Percentiles rank a stretch among this genome's conserved stretches.
Conservation (phyloP, 2,888 invertebrate species). For the Gryllus longicercus region DNA sequence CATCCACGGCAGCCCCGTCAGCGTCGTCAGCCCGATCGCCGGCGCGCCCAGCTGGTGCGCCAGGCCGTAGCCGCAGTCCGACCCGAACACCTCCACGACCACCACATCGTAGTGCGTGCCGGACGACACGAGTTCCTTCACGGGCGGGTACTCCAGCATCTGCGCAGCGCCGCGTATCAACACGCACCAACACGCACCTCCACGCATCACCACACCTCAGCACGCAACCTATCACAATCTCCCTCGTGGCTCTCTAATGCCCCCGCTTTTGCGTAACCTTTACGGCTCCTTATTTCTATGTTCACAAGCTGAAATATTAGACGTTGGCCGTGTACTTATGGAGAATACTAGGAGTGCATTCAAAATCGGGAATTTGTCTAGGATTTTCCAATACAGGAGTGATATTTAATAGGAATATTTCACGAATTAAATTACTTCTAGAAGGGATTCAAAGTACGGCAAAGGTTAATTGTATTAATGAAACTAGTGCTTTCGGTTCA, state of each 20-base stretch:
- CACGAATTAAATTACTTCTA: too few relatives aligned
- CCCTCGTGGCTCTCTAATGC: neutral
- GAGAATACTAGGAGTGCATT: too few relatives aligned
- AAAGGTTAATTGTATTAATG: too few relatives aligned
- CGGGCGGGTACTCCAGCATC: conserved; percentile 5
- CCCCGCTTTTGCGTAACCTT: too few relatives aligned
- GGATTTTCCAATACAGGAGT: too few relatives aligned
- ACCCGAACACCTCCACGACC: conserved; percentile 41
- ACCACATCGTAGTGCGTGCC: conserved; percentile 39
- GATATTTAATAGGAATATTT: too few relatives aligned
- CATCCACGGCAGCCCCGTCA: conserved; percentile 35
- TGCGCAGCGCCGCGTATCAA: neutral
- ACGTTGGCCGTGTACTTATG: too few relatives aligned
- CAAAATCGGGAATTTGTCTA: too few relatives aligned
- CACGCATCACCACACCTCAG: neutral
- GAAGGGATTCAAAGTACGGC: too few relatives aligned
- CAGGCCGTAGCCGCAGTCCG: conserved; percentile 41
- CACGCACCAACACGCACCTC: neutral
- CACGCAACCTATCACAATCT: neutral
- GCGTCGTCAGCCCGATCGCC: conserved; percentile 35
- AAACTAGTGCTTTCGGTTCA: too few relatives aligned
- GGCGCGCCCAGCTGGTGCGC: conserved; percentile 37
- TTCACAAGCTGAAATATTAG: too few relatives aligned
- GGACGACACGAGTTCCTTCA: conserved; percentile 20
- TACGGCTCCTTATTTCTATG: too few relatives aligned